Evolutionary conservation across 2,113 vertebrate genomes (phyloP).

Genomic region (Calyptomena viridis): DNA sequence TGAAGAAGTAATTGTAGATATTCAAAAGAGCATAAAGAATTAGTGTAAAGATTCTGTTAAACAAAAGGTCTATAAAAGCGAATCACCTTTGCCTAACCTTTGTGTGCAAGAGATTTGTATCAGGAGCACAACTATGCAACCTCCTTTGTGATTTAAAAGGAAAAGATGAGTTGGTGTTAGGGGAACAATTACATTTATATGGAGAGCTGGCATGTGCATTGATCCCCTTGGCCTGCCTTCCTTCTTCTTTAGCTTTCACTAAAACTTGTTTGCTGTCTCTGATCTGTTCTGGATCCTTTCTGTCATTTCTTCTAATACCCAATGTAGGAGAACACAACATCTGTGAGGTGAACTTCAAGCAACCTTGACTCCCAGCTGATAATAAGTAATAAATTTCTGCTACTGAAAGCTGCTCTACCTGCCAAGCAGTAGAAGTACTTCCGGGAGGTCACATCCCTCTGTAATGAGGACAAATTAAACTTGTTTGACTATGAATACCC

Average conservation of each 20-base stretch:
- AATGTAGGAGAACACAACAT: accelerated
- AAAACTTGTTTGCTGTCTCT: background rate
- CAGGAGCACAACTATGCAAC: background rate
- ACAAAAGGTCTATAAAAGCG: background rate
- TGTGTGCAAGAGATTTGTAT: background rate
- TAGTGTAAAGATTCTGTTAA: background rate
- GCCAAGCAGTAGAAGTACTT: background rate
- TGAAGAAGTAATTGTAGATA: background rate
- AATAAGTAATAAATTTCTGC: background rate
- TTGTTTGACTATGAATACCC: background rate
- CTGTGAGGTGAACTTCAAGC: background rate
- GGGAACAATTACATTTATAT: background rate
- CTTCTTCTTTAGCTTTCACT: background rate
- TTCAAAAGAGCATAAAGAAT: background rate
- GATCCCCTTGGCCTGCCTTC: background rate
- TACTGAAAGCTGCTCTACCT: background rate
- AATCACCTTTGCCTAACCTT: background rate
- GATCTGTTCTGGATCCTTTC: background rate
- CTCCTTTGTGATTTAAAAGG: background rate
- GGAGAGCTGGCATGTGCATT: background rate
- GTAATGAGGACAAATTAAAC: background rate
- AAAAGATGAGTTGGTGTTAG: background rate
- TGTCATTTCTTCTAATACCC: background rate
- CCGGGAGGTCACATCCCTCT: background rate
- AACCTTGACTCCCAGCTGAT: background rate